phyloP scores from a whole-genome alignment of 1,140 invertebrate genomes.

The Listronotus bonariensis region DNA sequence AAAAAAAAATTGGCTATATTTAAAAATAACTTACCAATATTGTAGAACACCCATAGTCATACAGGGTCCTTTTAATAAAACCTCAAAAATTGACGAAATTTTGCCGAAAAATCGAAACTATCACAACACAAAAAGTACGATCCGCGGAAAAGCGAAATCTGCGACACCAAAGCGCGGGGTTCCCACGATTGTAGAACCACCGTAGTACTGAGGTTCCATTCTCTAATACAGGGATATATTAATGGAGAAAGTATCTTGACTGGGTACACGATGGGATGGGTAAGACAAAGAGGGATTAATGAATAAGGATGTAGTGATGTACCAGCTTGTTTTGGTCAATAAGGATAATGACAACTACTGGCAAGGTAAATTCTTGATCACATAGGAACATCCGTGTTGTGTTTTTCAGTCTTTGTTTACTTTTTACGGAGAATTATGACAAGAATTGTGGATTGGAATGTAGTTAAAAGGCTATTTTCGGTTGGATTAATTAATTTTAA shows the following conservation, averaged over 20 bases:
- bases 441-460: too few relatives aligned
- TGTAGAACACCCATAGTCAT: conserved; percentile 29
- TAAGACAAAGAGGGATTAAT: conserved; percentile 19
- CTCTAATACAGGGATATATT: conserved; percentile 28
- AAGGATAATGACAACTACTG: too few relatives aligned
- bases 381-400: too few relatives aligned
- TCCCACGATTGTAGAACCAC: conserved; percentile 9
- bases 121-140: background rate
- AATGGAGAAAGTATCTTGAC: conserved; percentile 28
- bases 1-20: background rate
- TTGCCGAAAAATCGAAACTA: background rate
- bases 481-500: too few relatives aligned
- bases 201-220: conserved; percentile 29
- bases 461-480: too few relatives aligned
- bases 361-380: too few relatives aligned
- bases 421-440: too few relatives aligned
- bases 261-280: conserved; percentile 25
- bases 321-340: too few relatives aligned
- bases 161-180: conserved; percentile 1
- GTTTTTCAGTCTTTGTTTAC: too few relatives aligned
- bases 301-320: background rate
- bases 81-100: too few relatives aligned
- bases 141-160: background rate
- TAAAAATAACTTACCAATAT: conserved; percentile 15
- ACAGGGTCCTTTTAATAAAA: background rate